A percentile compares a stretch with the other conserved stretches of the same genome.
These are phyloP conservation scores for Lichenostomus cassidix DNA, from an alignment of 2,113 vertebrate genomes.

Conservation along the genomic window DNA sequence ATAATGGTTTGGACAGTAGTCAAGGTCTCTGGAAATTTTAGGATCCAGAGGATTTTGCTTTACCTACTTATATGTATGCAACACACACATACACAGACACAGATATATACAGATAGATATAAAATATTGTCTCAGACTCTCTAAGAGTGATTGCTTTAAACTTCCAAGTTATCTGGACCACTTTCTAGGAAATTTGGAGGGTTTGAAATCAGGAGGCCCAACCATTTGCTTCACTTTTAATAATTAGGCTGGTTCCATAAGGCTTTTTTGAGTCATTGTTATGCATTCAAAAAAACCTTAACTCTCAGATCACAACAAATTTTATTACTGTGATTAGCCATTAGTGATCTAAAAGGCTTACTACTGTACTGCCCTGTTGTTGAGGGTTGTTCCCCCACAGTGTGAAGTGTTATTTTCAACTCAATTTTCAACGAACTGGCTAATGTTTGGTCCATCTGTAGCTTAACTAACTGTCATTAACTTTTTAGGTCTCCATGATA, in stretches of 20 bases:
- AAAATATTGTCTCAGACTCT: neutral
- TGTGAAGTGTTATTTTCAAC: neutral
- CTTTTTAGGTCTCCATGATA: slow-evolving; percentile 46
- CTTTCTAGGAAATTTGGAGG: neutral
- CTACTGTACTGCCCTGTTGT: neutral
- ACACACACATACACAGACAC: too few species aligned
- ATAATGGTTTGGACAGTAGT: neutral
- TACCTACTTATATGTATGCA: neutral
- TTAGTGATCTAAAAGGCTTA: neutral
- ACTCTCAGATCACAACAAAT: neutral
- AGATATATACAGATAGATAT: fast-evolving
- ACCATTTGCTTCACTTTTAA: neutral
- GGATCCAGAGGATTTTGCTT: neutral
- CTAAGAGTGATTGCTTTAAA: neutral
- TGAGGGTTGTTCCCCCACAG: neutral
- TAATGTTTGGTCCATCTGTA: neutral
- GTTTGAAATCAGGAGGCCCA: neutral
- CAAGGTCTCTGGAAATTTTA: neutral
- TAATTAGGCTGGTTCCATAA: neutral
- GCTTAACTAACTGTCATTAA: slow-evolving; percentile 46
- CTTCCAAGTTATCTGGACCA: neutral
- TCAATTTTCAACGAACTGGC: neutral
- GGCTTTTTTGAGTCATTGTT: neutral
- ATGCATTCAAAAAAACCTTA: neutral
- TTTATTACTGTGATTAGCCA: neutral